A percentile compares a stretch with the other conserved stretches of the same genome.
Conservation (phyloP, 2,113 vertebrate species). For the Triplophysa tibetana region DNA sequence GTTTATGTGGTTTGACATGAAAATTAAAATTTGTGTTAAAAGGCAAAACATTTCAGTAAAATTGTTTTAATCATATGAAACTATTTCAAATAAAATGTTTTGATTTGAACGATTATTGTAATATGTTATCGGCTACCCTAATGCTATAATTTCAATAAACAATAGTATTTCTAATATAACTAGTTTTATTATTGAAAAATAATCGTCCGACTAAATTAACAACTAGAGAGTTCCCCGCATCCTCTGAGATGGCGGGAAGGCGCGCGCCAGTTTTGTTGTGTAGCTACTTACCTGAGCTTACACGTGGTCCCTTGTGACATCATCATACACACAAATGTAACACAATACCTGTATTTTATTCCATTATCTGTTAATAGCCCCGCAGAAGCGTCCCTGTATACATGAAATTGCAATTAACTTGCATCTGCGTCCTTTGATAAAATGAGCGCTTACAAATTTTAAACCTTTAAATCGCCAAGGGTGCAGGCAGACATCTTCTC, state of each 20-base stretch:
- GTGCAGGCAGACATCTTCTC: conserved; percentile 30
- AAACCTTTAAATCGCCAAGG: conserved; percentile 36
- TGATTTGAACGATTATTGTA: too few species aligned
- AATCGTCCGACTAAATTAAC: background rate
- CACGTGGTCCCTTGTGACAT: conserved; percentile 51
- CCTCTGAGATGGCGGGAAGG: conserved; percentile 11
- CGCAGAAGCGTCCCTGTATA: conserved; percentile 44
- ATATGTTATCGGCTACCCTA: too few species aligned
- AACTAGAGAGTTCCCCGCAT: background rate
- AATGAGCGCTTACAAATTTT: conserved; percentile 35
- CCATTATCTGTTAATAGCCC: conserved; percentile 48
- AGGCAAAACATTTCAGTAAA: too few species aligned
- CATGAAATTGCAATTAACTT: conserved; percentile 46
- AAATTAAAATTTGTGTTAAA: too few species aligned
- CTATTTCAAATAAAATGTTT: too few species aligned
- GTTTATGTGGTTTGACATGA: too few species aligned
- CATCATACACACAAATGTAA: conserved; percentile 42
- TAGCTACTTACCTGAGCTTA: conserved; percentile 45
- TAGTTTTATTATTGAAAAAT: too few species aligned
- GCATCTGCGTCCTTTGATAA: conserved; percentile 47
- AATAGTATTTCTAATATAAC: too few species aligned
- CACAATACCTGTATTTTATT: conserved; percentile 41
- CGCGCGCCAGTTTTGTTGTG: conserved; percentile 26
- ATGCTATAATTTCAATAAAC: too few species aligned
- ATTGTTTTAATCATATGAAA: too few species aligned